Conservation (phyloP, 2,113 vertebrate species). For the Nesoenas mayeri region DNA sequence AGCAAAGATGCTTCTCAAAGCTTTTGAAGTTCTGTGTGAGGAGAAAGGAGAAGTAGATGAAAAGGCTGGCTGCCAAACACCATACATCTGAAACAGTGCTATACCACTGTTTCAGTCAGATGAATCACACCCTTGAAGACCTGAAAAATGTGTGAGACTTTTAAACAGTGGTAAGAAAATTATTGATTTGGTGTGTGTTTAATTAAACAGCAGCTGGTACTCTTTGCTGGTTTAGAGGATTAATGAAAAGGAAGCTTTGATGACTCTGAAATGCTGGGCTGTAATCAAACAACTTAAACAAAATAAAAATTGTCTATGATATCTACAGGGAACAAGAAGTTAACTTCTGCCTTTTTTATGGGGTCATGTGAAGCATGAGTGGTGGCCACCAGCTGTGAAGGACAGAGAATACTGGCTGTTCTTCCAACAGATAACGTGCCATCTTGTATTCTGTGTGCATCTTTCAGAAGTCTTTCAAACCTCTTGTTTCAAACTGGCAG, state of each 20-base stretch:
- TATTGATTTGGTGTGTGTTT: slow-evolving; percentile 10
- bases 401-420: background rate
- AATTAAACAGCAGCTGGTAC: slow-evolving; percentile 25
- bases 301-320: background rate
- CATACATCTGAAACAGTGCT: background rate
- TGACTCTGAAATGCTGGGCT: background rate
- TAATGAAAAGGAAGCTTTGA: slow-evolving; percentile 9
- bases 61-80: background rate
- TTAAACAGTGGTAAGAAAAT: background rate
- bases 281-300: background rate
- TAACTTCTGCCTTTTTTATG: background rate
- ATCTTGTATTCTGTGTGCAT: fast-evolving
- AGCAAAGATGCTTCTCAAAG: background rate
- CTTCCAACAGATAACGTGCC: background rate
- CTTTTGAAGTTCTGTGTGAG: background rate
- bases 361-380: background rate
- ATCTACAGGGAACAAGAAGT: background rate
- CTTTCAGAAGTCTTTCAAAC: background rate
- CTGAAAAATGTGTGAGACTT: slow-evolving; percentile 4
- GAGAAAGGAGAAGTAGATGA: background rate
- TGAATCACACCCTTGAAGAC: background rate
- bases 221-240: background rate
- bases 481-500: background rate
- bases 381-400: background rate
- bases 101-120: background rate